Evolutionary conservation across 2,797 vertebrate genomes (phyloP).

Genomic region (Siniperca obscura): DNA sequence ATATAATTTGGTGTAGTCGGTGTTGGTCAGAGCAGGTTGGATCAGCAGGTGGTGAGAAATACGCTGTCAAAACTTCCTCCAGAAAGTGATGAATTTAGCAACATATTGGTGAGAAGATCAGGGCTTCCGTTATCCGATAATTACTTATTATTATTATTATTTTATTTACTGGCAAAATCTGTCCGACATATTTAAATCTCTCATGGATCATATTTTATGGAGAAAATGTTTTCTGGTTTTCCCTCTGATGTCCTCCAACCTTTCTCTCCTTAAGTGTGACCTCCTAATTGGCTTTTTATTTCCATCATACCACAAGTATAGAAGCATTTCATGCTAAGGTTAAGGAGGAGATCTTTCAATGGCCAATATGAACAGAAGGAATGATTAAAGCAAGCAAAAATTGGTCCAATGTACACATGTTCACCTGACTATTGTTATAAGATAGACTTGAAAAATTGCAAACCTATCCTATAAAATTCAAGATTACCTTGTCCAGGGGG

Average conservation of each 20-base stretch:
- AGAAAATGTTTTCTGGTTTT: too few relatives aligned
- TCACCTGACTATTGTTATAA: neutral
- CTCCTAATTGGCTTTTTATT: neutral
- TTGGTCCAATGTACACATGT: neutral
- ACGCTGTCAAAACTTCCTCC: neutral
- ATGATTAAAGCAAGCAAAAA: neutral
- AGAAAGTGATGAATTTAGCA: conserved; percentile 4
- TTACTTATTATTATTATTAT: too few relatives aligned
- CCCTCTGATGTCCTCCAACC: neutral
- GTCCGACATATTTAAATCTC: too few relatives aligned
- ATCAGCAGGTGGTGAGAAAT: conserved; percentile 21
- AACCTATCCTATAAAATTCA: neutral
- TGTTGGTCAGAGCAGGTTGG: conserved; percentile 29
- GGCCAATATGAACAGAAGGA: neutral
- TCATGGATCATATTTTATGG: too few relatives aligned
- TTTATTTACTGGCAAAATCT: too few relatives aligned
- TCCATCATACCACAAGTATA: neutral
- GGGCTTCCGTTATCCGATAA: too few relatives aligned
- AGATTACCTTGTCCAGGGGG: conserved; percentile 90
- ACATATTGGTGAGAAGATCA: conserved; percentile 8
- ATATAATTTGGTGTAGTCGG: conserved; percentile 43
- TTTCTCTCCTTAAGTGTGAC: conserved; percentile 11
- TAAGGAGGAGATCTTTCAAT: neutral
- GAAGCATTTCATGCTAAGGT: neutral
- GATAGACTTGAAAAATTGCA: neutral